Evolutionary conservation across 2,888 invertebrate genomes (phyloP).

Genomic region (Anthoptus insignis): DNA sequence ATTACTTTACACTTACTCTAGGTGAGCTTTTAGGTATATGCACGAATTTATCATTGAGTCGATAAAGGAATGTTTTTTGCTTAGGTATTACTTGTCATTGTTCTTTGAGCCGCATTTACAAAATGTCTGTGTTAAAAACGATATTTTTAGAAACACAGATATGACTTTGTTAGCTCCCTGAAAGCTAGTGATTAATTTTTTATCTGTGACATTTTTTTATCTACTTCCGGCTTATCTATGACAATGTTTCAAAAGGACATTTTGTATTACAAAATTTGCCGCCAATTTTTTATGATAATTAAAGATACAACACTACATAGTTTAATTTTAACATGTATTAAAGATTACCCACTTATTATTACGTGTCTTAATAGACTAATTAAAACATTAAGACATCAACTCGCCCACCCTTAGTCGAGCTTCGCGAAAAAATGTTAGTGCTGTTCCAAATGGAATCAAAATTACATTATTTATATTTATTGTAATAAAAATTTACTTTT

Average conservation of each 20-base stretch:
- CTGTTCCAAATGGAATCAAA: slow-evolving; percentile 24
- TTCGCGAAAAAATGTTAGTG: slow-evolving; percentile 9
- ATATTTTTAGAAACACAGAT: neutral
- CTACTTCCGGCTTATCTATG: neutral
- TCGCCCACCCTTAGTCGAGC: neutral
- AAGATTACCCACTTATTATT: neutral
- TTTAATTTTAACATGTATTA: neutral
- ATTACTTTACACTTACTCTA: slow-evolving; percentile 79
- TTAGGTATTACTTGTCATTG: slow-evolving; percentile 8
- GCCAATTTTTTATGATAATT: neutral
- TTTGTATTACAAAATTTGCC: neutral
- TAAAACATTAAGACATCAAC: neutral
- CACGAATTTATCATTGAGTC: slow-evolving; percentile 5
- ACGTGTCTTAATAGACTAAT: neutral
- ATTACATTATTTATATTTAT: slow-evolving; percentile 1
- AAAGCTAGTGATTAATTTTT: neutral
- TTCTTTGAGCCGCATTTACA: slow-evolving; percentile 17
- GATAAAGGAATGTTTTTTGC: slow-evolving; percentile 32
- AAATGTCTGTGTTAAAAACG: neutral
- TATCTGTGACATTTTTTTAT: neutral
- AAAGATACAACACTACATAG: neutral
- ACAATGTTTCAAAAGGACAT: neutral
- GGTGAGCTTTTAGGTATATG: slow-evolving; percentile 57
- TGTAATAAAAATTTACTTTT: slow-evolving; percentile 24
- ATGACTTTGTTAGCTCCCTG: neutral